Evolutionary conservation across 2,797 vertebrate genomes (phyloP), one percentile per base, ranked within the genome.

Genomic region (Anolis apletophallus): DNA sequence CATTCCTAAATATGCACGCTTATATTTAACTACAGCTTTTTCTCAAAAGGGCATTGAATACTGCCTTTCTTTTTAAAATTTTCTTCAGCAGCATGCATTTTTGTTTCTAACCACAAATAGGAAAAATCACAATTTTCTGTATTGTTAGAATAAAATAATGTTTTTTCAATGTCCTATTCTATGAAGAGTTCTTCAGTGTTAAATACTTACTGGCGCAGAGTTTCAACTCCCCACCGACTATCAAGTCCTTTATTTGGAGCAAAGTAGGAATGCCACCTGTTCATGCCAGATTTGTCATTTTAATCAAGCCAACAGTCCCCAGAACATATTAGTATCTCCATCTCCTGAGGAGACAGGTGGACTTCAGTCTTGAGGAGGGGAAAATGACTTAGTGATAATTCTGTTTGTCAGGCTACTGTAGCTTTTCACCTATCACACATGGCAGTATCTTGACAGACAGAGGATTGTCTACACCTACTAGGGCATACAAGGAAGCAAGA

Each of bases 401-500:
- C 75, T 5, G 69, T 78, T 88, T 90, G 81, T 91, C 87, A 89
- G 80, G 34, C 88, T 87, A 73, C 54, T 83, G 61, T 72, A 52
- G 91, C 90, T 89, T 82, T 81, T 86, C 85, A 90, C 40, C 81
- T 77, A n/a, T 83, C 80, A 87, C 78, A 83, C 13, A 88, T 74
- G 90, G 83, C 61, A 72, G 54, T 81, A 81, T 71, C 85, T 89
- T 92, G 88, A 93, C 57, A 90, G 74, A 68, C 77, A 87, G 77
- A 55, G 59, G 46, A 75, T 89, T 89, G 52, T 92, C 78, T 89
- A 90, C 46, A 75, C 32, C 85, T 87, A 89, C 64, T 52, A 81
- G 5, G 26, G 68, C 46, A 91, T 88, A 83, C 57, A 79, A 78
- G 85, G 93, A 93, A 59, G 32, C 59, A 87, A 78, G 68, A 87